Evolutionary conservation across 2,888 invertebrate species (phyloP), one percentile per base, ranked within the genome.

Genomic region (Cecidostiba fungosa): DNA sequence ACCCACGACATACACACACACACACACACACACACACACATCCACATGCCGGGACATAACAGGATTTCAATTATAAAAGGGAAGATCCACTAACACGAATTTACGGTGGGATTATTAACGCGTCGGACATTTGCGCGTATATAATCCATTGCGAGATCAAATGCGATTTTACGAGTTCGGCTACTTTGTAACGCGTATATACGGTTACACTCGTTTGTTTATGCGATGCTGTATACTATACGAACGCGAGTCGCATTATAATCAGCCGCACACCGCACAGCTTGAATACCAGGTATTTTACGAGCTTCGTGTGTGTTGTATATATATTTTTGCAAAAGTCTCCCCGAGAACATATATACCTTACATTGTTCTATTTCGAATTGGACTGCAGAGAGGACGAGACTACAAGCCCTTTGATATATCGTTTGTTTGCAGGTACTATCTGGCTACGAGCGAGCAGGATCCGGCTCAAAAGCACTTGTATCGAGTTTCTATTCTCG

Each of bases 401-500:
- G 23, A 59, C 54, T 59, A 66, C 26, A 36, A 26, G 3, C 39
- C 66, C 19, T 50, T 82, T 10, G 32, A 66, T 77, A 66, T 77
- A n/a, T 77, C 82, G 29, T 84, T 19, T 73, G 78, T 78, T 89
- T 87, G 39, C 94, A 98, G 98, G 85, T 99, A 98, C 94, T 99
- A 97, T 94, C 95, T 96, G 89, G 98, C 98, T 0, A 98, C 97
- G 50, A 95, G 95, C 8, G 96, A 95, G 87, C 94, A 95, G 16
- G 96, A 97, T 92, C 96, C 98, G 0, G 96, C 96, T 5, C 95
- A 96, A 81, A 95, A 97, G 90, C 98, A 98, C 93, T 94, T 99
- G 69, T 98, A 96, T 94, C 95, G 96, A 12, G 95, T 97, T 10
- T 95, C 95, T 87, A 94, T 94, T 0, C 93, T 94, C n/a, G 93